These are phyloP conservation scores for Heliothis peltigera DNA, from an alignment of 2,888 invertebrate species.

Conservation along the genomic window DNA sequence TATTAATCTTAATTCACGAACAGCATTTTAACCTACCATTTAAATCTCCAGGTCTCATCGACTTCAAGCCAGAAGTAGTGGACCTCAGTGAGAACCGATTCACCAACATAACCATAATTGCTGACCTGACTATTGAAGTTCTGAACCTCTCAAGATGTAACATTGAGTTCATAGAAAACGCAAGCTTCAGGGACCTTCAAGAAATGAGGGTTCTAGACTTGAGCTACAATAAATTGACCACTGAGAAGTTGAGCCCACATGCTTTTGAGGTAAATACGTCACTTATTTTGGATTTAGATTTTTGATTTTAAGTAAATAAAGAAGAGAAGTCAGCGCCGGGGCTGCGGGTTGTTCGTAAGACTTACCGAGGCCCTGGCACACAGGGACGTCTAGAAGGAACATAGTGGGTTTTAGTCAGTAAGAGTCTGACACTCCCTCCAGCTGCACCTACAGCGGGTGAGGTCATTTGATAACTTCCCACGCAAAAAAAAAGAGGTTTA, in stretches of 20 bases:
- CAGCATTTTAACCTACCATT: no score
- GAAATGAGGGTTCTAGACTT: conserved; percentile 92
- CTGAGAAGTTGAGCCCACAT: conserved; percentile 90
- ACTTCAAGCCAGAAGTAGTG: conserved; percentile 76
- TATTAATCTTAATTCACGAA: no score
- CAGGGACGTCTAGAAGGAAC: no score
- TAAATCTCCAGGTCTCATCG: conserved; percentile 72
- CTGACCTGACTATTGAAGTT: conserved; percentile 86
- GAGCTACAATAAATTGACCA: conserved; percentile 92
- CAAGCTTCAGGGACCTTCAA: conserved; percentile 91
- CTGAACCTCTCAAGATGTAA: conserved; percentile 91
- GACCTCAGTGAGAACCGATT: conserved; percentile 86
- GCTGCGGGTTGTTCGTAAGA: no score
- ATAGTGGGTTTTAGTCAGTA: no score
- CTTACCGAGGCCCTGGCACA: no score
- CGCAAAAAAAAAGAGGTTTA: no score
- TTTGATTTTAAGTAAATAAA: conserved; percentile 7
- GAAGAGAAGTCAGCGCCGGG: no score
- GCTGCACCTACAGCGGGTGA: no score
- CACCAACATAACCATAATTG: conserved; percentile 87
- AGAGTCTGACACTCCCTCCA: no score
- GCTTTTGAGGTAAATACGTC: conserved; percentile 91
- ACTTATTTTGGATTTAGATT: neutral
- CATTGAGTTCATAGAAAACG: conserved; percentile 90
- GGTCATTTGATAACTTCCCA: no score